These are phyloP conservation scores for Aeoliscus strigatus DNA, from an alignment of 2,797 vertebrate species.

Conservation along the genomic window DNA sequence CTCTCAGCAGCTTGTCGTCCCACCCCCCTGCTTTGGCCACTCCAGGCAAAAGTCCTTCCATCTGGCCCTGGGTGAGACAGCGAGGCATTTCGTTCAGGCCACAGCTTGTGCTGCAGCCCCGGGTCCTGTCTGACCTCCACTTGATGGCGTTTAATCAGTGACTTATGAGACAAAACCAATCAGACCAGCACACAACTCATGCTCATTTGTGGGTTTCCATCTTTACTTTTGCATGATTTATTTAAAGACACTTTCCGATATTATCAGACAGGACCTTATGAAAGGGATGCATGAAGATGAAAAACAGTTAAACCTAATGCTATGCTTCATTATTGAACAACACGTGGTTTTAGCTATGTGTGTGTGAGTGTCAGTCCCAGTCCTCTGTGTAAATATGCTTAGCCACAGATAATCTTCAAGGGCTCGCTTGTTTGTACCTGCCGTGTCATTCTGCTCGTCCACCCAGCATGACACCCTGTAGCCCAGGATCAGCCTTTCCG, in stretches of 20 bases:
- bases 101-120: conserved; percentile 65
- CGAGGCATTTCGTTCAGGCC: conserved; percentile 75
- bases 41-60: conserved; percentile 27
- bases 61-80: conserved; percentile 56
- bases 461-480: conserved; percentile 77
- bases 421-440: conserved; percentile 79
- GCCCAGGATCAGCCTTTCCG: conserved; percentile 67
- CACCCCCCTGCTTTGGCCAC: conserved; percentile 25
- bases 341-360: conserved; percentile 1
- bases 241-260: not conserved
- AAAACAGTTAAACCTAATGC: conserved; percentile 3
- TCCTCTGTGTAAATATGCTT: conserved; percentile 56
- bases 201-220: conserved; percentile 2
- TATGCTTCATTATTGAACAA: conserved; percentile 7
- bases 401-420: conserved; percentile 63
- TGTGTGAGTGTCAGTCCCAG: conserved; percentile 24
- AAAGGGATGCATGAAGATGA: not conserved
- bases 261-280: not conserved
- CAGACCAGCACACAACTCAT: conserved; percentile 15
- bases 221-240: conserved; percentile 6
- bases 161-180: conserved; percentile 48
- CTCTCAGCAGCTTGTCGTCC: conserved; percentile 50
- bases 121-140: conserved; percentile 71
- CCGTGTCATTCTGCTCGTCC: conserved; percentile 71
- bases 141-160: conserved; percentile 69